Conservation (phyloP, 2,797 vertebrate species). For the Ataeniobius toweri region DNA sequence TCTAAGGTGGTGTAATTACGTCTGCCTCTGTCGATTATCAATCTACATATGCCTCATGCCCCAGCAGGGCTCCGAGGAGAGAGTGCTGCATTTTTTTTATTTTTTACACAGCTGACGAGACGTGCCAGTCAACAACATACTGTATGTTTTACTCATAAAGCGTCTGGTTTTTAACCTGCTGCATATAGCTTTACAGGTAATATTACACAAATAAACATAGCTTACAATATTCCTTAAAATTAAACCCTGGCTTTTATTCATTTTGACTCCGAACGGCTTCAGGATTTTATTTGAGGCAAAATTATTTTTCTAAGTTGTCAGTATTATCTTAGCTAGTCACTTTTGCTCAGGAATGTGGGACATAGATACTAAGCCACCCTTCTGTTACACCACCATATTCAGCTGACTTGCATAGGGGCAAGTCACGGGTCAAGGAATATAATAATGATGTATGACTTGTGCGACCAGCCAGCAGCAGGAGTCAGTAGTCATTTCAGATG, state of each 20-base stretch:
- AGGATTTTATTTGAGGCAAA: neutral
- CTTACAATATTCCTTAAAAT: neutral
- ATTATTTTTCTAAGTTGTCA: too few relatives aligned
- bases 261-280: neutral
- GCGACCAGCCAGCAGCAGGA: too few relatives aligned
- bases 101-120: constrained; percentile 26
- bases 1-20: constrained; percentile 61
- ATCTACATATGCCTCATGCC: constrained; percentile 53
- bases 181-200: neutral
- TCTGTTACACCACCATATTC: neutral
- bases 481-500: too few relatives aligned
- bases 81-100: constrained; percentile 2
- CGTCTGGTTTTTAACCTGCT: neutral
- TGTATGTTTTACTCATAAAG: constrained; percentile 33
- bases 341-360: neutral
- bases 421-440: too few relatives aligned
- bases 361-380: too few relatives aligned
- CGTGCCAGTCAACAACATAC: constrained; percentile 21
- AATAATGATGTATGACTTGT: too few relatives aligned
- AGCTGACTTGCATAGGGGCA: too few relatives aligned
- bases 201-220: neutral
- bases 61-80: constrained; percentile 36
- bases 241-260: neutral
- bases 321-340: neutral
- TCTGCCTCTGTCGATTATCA: constrained; percentile 60